Base-by-base conservation (phyloP, 2,888 invertebrate genomes). In the Perdita meconis region DNA sequence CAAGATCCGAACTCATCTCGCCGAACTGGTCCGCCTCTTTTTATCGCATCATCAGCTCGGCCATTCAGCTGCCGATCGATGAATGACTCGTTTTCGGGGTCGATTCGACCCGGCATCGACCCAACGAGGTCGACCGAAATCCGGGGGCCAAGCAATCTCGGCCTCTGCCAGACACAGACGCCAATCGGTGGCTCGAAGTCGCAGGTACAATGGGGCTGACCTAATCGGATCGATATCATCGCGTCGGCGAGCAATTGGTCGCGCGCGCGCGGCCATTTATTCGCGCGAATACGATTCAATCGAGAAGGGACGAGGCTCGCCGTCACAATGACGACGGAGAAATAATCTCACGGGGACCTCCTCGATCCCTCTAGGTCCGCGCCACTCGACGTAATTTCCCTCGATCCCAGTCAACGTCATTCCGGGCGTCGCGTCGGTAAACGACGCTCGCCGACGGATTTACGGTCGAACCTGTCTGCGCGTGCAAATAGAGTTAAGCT, bases 141-240 rank as follows among this genome's bases (percentile, higher is more conserved):
- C 24, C 34, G 19, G 22, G 12, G 8, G 44, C 24, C 22, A 16
- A 3, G 2, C 22, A 8, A 5, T 22, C 2, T 13, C 44, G n/a
- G 1, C 6, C 38, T 13, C 24, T 24, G 24, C 40, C 22, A 42
- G 26, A 12, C 40, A 26, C 22, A 44, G 16, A 13, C 19, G 68
- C 26, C 42, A 55, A 64, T 64, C 38, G 56, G 22, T 22, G 8
- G 10, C 13, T 4, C 53, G 6, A 30, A 22, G 19, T 36, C 19
- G 12, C 26, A n/a, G 22, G 19, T 50, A 26, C 65, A 57, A 69
- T 69, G 44, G 13, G 6, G 6, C 16, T 16, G 13, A 38, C 38
- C 42, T 53, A 61, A 61, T 69, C 65, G 65, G 53, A 65, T 71
- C 57, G 70, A 56, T 47, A 57, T 64, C 55, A 53, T 53, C 26